Percentiles rank a stretch among this genome's conserved stretches.
Evolutionary conservation across 2,888 invertebrate genomes (phyloP).

Genomic region (Osedax fenrisi): DNA sequence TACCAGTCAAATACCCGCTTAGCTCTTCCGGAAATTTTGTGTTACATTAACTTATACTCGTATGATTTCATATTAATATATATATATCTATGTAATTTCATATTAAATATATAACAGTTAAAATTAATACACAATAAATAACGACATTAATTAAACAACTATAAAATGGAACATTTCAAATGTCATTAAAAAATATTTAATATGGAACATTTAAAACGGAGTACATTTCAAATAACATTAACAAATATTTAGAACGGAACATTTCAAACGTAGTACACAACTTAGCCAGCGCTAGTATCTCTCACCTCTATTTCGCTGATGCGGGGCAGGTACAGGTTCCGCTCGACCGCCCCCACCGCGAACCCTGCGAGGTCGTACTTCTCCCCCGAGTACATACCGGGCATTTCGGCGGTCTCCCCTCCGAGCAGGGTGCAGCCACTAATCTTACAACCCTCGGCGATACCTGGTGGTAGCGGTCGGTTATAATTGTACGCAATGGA

Average conservation of each 20-base stretch:
- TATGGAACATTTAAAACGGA: background rate
- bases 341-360: conserved; percentile 80
- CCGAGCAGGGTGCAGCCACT: conserved; percentile 77
- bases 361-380: conserved; percentile 94
- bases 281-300: background rate
- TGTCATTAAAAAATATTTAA: background rate
- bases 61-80: no score
- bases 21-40: no score
- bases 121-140: background rate
- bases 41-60: no score
- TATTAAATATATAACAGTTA: background rate
- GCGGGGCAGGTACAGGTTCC: conserved; percentile 62
- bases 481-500: no score
- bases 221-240: background rate
- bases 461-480: background rate
- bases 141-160: no score
- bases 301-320: conserved; percentile 53
- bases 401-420: conserved; percentile 96
- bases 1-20: no score
- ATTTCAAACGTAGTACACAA: background rate
- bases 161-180: no score
- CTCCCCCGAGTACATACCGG: conserved; percentile 72
- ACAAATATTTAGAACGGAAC: background rate
- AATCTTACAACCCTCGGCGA: conserved; percentile 72
- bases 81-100: background rate